Evolutionary conservation across 2,113 vertebrate species (phyloP).

Genomic region (Oxyruncus cristatus): DNA sequence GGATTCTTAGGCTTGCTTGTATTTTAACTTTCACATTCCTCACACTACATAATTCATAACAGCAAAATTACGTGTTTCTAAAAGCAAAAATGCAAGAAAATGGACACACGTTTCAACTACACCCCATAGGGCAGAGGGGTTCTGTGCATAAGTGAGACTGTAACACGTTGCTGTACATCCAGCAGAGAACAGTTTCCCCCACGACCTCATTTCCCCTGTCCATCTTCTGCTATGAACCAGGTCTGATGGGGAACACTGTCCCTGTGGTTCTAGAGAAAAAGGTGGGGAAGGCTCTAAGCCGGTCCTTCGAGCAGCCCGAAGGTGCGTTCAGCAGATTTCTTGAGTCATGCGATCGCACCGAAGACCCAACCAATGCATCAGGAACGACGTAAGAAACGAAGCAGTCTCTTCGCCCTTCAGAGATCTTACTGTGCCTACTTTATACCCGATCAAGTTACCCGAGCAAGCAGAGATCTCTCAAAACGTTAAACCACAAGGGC

Average conservation of each 20-base stretch:
- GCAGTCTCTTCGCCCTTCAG: background rate
- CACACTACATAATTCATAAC: background rate
- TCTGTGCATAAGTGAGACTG: rapidly evolving
- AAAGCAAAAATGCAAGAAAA: background rate
- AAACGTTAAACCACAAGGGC: rapidly evolving
- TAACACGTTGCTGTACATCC: rapidly evolving
- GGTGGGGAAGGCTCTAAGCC: no score
- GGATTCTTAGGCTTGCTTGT: background rate
- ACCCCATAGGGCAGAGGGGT: rapidly evolving
- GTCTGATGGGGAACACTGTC: rapidly evolving
- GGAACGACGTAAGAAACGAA: rapidly evolving
- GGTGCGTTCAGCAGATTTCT: rapidly evolving
- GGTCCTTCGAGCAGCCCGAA: background rate
- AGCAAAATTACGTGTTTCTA: background rate
- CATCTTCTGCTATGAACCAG: rapidly evolving
- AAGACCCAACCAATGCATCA: rapidly evolving
- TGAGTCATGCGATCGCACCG: rapidly evolving
- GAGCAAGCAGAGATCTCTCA: no score
- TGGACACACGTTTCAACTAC: rapidly evolving
- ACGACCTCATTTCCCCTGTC: background rate
- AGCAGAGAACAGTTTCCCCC: background rate
- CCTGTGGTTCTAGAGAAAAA: background rate
- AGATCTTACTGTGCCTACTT: rapidly evolving
- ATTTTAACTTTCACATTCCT: background rate
- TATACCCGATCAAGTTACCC: rapidly evolving